Evolutionary conservation across 2,797 vertebrate species (phyloP), one percentile per base, ranked within the genome.

Genomic region (Macropus fuliginosus): DNA sequence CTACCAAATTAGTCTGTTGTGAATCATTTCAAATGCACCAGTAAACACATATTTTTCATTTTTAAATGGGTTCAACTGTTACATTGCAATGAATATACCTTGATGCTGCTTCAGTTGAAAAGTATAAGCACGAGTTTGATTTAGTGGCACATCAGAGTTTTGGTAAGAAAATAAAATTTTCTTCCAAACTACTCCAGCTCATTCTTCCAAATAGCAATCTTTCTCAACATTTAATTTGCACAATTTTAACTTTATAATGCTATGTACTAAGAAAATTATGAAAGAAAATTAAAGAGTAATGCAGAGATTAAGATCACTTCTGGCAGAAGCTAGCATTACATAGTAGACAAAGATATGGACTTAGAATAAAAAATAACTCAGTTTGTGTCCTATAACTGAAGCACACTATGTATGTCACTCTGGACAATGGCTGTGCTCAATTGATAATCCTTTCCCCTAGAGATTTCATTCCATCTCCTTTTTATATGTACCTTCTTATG

Each of bases 1-100:
- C 21, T 93, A 96, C 62, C 90, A 90, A 94, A 93, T 93, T 94
- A 95, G 16, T 0, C 2, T 81, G 9, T 66, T 96, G 12, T 96
- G 52, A 29, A 91, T 94, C 54, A 90, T 92, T 96, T 92, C 92
- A 94, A 93, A 57, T 93, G 54, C 40, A 87, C 55, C 31, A 93
- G 0, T 95, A 62, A 95, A 91, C 46, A 92, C 24, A 92, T 24
- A 52, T 91, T 95, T 96, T 91, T n/a, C 4, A 46, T 57, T 95
- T 95, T 92, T 54, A 94, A 66, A 12, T 56, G 50, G 96, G 62
- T 92, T 90, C 52, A 92, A 54, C 31, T 92, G 54, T 62, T 57
- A 16, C 16, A 57, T 66, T 94, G 4, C 21, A 16, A 56, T 95
- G n/a, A 92, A 74, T 1, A 1, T 81, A 93, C 66, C n/a, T 95